Base-by-base conservation (phyloP, 1,140 invertebrate species). In the Lucilia cuprina region DNA sequence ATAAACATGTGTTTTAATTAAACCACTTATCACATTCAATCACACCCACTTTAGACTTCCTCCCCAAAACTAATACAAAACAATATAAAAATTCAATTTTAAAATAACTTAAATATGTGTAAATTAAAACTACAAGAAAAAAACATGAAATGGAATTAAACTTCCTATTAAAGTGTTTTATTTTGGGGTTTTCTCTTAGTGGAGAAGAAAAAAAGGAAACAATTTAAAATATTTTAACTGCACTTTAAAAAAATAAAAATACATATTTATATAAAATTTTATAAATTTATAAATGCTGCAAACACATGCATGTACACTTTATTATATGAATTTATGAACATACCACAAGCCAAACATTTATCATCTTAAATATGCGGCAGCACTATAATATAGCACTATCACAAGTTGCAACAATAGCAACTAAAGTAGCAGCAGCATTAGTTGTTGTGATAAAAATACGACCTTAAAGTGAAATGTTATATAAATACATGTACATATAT, bases 21-120 rank as follows among this genome's bases (percentile, higher is more conserved):
- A 80, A 80, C 77, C 77, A 80, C 77, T 80, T 80, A 80, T 80
- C 77, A 80, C 77, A 80, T 80, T 80, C 77, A 50, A 80, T 80
- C n/a, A 80, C 77, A 80, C 77, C 77, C 77, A 80, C 77, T 80
- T 50, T 80, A 80, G 47, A 70, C 77, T 49, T 80, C 77, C 77
- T 80, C 41, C 77, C 19, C 55, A 17, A 17, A 30, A 60, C 5
- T 1, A 60, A 60, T 60, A 17, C 50, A 14, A 60, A 30, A 30
- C 25, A 30, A 30, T 30, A 30, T 3, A 30, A 30, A 30, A n/a
- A 60, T 60, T 60, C 17, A 17, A 60, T 60, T 60, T 60, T 60
- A 60, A 60, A 60, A 60, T 41, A 60, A 60, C 50, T 12, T 17
- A 60, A 14, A 60, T 60, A 12, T 60, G 13, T 60, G 13, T 60